These are phyloP conservation scores for Sphaerophoria taeniata DNA, from an alignment of 2,888 invertebrate species.

Conservation along the genomic window DNA sequence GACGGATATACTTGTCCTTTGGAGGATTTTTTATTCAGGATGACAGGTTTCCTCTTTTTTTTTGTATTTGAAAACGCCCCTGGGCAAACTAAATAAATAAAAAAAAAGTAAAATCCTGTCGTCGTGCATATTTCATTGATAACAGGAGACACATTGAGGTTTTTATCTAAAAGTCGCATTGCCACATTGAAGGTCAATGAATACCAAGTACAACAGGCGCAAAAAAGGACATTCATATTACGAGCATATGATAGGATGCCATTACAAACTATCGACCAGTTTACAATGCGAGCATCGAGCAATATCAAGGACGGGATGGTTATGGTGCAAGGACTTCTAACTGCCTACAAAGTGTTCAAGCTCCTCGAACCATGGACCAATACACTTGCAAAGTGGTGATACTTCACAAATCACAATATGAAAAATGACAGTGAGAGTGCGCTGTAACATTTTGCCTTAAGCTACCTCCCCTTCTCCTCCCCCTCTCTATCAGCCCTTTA, in stretches of 20 bases:
- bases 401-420: background rate
- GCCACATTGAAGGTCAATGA: slow-evolving; percentile 55
- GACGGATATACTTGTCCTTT: slow-evolving; percentile 47
- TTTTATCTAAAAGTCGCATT: slow-evolving; percentile 40
- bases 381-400: slow-evolving; percentile 7
- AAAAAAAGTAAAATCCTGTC: slow-evolving; percentile 13
- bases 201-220: slow-evolving; percentile 18
- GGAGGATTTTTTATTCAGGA: slow-evolving; percentile 57
- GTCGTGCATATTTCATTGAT: slow-evolving; percentile 65
- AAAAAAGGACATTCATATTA: slow-evolving; percentile 10
- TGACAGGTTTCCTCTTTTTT: slow-evolving; percentile 42
- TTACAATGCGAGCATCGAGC: slow-evolving; percentile 27
- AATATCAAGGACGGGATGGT: slow-evolving; percentile 52
- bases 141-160: slow-evolving; percentile 49
- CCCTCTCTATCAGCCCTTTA: background rate
- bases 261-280: slow-evolving; percentile 26
- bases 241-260: slow-evolving; percentile 17
- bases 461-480: background rate
- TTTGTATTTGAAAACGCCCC: slow-evolving; percentile 22
- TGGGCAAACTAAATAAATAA: slow-evolving; percentile 19
- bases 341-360: slow-evolving; percentile 11
- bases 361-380: background rate
- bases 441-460: slow-evolving; percentile 54
- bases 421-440: slow-evolving; percentile 61
- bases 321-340: slow-evolving; percentile 34